Base-by-base conservation (phyloP, 2,797 vertebrate species). In the Glyptemys insculpta region DNA sequence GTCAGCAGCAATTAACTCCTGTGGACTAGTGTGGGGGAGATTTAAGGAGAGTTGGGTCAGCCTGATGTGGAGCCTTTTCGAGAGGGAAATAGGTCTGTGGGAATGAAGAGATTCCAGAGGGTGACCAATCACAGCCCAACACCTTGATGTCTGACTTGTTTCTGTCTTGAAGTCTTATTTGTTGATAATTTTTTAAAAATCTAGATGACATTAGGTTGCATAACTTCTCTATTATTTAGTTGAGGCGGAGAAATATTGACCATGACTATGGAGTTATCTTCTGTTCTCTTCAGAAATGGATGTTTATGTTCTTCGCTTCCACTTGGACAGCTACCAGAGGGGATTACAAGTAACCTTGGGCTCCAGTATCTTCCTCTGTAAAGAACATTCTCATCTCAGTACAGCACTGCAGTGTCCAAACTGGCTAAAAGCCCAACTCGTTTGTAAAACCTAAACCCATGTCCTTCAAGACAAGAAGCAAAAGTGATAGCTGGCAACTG, bases 401-500 rank as follows among this genome's bases (percentile, higher is more conserved):
- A 54, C 19, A n/a, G 25, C 41, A 74, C 57, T 49, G 11, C 6
- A 31, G 16, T 0, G 6, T 27, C 62, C 74, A 44, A 81, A 80
- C 6, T 52, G 65, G 68, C 85, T 62, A 11, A 8, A 85, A 29
- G 0, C 52, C 50, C 83, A 9, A n/a, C 21, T 0, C 1, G 3
- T 53, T 78, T 72, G 37, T 62, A 68, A 68, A 68, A 68, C 62
- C 62, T n/a, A n/a, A n/a, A n/a, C 8, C 62, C 8, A 31, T 59
- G 57, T 59, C 29, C 27, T 59, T 31, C 62, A 34, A n/a, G 62
- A 68, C 34, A 68, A 47, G 34, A 41, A 85, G 16, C 29, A 44
- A 90, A 25, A 5, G 21, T 2, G 2, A 52, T 5, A 16, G 37
- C 2, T 3, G 27, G 59, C 21, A 68, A 41, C 29, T 0, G 0